Evolutionary conservation across 2,113 vertebrate genomes (phyloP), one percentile per base, ranked within the genome.

Genomic region (Coturnix japonica): DNA sequence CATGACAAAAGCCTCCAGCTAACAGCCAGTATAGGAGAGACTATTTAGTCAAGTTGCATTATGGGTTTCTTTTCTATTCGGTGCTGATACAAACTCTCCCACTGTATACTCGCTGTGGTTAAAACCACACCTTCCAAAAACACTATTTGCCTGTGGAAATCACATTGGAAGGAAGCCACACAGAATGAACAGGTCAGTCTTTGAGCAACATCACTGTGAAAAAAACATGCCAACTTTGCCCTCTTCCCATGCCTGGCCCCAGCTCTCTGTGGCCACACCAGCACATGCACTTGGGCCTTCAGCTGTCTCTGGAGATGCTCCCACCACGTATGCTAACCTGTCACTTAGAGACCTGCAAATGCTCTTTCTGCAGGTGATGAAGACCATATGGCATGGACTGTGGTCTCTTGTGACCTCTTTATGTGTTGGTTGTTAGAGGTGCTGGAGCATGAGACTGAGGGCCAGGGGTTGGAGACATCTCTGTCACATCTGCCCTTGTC

Each of bases 401-500:
- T 3, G 81, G 87, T 92, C 84, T 73, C 85, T 2, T 70, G 90
- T 57, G 74, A 44, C 82, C 86, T 81, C 92, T 85, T 80, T 95
- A 59, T 96, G 93, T 75, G 86, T 91, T 91, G 87, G 6, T 74
- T 85, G 75, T 82, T 59, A 33, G n/a, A 93, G 65, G 51, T 91
- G 89, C 82, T 86, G 86, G 89, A 80, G 93, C 4, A 69, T 3
- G 53, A 96, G 91, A 96, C 89, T 65, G 84, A 75, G 87, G 91
- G 89, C 85, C 91, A 73, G 91, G 77, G 80, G 91, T 93, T 49
- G 6, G 35, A 71, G 82, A 61, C 64, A 22, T 82, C 84, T 63
- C 91, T 75, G 76, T 91, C 67, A 93, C 84, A 84, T 84, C 47
- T 47, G 47, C 47, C 11, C 47, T 47, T 47, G 22, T 47, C 47